phyloP scores from a whole-genome alignment of 2,888 invertebrate species.

The Eucera pruinosa region DNA sequence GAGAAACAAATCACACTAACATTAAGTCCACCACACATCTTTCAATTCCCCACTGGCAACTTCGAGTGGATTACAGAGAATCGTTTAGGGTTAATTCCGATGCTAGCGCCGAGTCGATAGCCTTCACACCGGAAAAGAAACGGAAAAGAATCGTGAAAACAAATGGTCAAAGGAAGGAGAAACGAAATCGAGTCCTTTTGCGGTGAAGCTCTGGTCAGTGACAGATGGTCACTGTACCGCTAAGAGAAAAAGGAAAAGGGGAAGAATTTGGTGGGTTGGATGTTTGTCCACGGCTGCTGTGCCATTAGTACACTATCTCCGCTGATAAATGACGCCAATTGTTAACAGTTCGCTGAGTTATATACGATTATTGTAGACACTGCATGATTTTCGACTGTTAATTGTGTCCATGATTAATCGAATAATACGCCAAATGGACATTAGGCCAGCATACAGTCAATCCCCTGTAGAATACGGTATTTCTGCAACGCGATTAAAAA shows the following conservation, averaged over 20 bases:
- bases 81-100: conserved; percentile 40
- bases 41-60: not conserved
- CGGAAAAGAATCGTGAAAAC: conserved; percentile 27
- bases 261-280: conserved; percentile 24
- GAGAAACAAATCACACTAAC: too few relatives aligned
- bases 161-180: conserved; percentile 40
- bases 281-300: conserved; percentile 40
- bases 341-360: conserved; percentile 13
- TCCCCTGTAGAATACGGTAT: too few relatives aligned
- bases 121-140: conserved; percentile 3
- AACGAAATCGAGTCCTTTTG: conserved; percentile 60
- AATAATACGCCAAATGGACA: too few relatives aligned
- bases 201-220: conserved; percentile 60
- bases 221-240: conserved; percentile 59
- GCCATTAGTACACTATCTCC: conserved; percentile 39
- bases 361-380: too few relatives aligned
- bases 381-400: too few relatives aligned
- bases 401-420: too few relatives aligned
- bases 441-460: too few relatives aligned
- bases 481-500: too few relatives aligned
- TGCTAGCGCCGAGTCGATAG: conserved; percentile 2
- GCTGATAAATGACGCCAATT: conserved; percentile 34
- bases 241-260: not conserved
- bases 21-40: not conserved
- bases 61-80: not conserved